Conservation (phyloP, 2,113 vertebrate species). For the Thoracochromis brauschi region DNA sequence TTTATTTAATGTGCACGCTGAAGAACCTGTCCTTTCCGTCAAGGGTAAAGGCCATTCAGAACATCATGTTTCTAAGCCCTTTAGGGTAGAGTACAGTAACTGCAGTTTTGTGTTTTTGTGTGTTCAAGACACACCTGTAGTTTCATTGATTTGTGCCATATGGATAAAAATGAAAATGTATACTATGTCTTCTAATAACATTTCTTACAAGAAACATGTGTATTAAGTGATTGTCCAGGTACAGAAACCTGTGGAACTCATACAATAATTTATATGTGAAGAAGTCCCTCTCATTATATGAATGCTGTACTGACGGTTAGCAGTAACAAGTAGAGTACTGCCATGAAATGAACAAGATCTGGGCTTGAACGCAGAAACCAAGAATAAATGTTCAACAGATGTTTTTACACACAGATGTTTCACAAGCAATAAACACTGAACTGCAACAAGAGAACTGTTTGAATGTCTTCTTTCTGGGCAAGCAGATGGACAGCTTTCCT, state of each 20-base stretch:
- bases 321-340: neutral
- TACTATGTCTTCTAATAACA: neutral
- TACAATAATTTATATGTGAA: neutral
- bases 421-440: neutral
- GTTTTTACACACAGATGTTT: neutral
- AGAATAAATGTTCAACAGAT: neutral
- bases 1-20: neutral
- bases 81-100: neutral
- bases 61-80: neutral
- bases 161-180: neutral
- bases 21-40: neutral
- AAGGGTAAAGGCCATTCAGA: neutral
- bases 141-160: neutral
- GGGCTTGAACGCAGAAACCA: neutral
- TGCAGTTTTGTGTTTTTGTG: neutral
- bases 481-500: neutral
- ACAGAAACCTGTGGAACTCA: neutral
- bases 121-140: neutral
- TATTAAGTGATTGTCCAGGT: neutral
- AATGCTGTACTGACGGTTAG: neutral
- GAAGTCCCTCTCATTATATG: neutral
- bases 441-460: neutral
- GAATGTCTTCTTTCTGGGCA: neutral
- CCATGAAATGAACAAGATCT: neutral
- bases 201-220: neutral